Percentiles rank a stretch among this genome's conserved stretches.
phyloP scores from a whole-genome alignment of 2,888 invertebrate species.

The Empis livida region DNA sequence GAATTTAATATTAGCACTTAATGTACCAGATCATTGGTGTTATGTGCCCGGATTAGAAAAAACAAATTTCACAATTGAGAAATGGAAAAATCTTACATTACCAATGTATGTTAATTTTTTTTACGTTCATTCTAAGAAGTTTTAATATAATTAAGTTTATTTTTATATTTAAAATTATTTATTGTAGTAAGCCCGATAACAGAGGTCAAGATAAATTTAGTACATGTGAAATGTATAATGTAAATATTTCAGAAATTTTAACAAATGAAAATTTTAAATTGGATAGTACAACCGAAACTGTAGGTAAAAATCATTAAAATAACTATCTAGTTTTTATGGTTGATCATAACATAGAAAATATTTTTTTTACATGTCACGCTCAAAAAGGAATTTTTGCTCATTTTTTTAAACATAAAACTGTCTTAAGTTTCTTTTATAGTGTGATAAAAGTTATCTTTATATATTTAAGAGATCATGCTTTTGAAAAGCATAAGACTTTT shows the following conservation, averaged over 20 bases:
- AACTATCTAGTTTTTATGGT: no score
- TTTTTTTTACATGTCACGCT: no score
- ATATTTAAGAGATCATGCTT: no score
- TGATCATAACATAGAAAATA: no score
- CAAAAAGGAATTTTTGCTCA: no score
- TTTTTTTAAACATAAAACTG: no score
- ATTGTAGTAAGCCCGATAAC: constrained; percentile 28
- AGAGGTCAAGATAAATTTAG: constrained; percentile 31
- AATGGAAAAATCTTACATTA: constrained; percentile 41
- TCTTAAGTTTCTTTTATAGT: no score
- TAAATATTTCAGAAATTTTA: constrained; percentile 23
- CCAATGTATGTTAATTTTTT: constrained; percentile 43
- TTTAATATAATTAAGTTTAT: background rate
- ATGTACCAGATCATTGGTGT: constrained; percentile 46
- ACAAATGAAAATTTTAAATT: background rate
- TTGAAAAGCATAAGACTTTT: no score
- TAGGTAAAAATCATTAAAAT: no score
- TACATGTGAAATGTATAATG: constrained; percentile 38
- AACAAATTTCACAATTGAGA: constrained; percentile 35
- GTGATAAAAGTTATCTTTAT: no score
- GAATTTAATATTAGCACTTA: constrained; percentile 41
- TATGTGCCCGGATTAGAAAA: constrained; percentile 38
- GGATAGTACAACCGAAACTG: background rate
- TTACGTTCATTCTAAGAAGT: no score
- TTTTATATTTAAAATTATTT: background rate